phyloP scores from a whole-genome alignment of 2,797 vertebrate species.

The Phoeniculus purpureus region DNA sequence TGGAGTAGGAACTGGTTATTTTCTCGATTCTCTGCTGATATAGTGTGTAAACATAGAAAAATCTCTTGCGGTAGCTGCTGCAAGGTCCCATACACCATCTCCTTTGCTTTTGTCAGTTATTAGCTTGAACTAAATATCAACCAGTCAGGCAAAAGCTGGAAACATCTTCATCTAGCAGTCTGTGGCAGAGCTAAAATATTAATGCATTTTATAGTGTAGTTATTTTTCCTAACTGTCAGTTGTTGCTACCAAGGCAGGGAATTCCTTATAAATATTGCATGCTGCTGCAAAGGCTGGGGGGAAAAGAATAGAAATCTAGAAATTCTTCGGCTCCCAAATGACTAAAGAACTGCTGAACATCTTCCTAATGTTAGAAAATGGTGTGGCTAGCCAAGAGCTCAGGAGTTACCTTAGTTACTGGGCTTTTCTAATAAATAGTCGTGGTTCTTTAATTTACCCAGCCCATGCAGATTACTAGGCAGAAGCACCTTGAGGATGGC shows the following conservation, averaged over 20 bases:
- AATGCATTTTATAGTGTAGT: conserved; percentile 45
- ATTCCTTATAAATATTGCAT: conserved; percentile 65
- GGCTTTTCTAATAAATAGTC: not conserved
- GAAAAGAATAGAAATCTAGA: not conserved
- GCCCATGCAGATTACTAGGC: not conserved
- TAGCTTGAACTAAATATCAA: conserved; percentile 32
- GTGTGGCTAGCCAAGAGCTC: not conserved
- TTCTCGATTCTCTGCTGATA: not conserved
- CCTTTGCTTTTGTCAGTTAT: not conserved
- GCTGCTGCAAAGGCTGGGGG: conserved; percentile 11
- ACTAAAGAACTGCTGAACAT: not conserved
- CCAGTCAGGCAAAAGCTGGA: conserved; percentile 24
- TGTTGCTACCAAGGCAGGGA: conserved; percentile 46
- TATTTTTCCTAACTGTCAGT: conserved; percentile 30
- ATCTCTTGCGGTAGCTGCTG: not conserved
- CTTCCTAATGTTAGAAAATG: not conserved
- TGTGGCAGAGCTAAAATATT: conserved; percentile 56
- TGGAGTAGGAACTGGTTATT: not conserved
- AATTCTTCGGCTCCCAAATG: not conserved
- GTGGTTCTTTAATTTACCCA: not conserved
- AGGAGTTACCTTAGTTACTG: not conserved
- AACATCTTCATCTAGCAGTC: conserved; percentile 10
- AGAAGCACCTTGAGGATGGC: not conserved
- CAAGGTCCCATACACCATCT: not conserved
- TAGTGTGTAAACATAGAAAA: not conserved